Percentiles rank a stretch among this genome's conserved stretches.
Evolutionary conservation across 2,888 invertebrate genomes (phyloP).

Genomic region (Theodoxus fluviatilis): DNA sequence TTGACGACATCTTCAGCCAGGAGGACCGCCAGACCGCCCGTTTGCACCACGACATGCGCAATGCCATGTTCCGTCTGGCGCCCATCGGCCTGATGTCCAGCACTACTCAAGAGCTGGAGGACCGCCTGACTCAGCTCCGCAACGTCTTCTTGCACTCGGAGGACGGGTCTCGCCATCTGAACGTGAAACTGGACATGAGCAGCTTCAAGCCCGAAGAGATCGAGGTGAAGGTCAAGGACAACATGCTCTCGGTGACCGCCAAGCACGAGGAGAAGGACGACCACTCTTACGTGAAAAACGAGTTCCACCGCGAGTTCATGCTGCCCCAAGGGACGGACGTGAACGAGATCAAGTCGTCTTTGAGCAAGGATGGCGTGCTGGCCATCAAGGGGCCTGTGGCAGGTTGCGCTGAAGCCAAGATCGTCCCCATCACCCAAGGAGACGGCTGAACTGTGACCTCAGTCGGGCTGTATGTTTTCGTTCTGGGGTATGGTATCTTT

Average conservation of each 20-base stretch:
- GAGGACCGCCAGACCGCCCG: slow-evolving; percentile 23
- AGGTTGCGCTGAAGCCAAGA: no score
- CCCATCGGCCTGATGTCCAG: slow-evolving; percentile 1
- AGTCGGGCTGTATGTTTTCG: no score
- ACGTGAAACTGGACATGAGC: slow-evolving; percentile 80
- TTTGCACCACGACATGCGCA: slow-evolving; percentile 27
- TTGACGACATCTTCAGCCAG: slow-evolving; percentile 27
- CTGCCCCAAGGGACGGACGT: slow-evolving; percentile 96
- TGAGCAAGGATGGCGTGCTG: slow-evolving; percentile 94
- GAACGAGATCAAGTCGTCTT: slow-evolving; percentile 90
- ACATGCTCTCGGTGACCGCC: slow-evolving; percentile 89
- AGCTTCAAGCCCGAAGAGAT: slow-evolving; percentile 95
- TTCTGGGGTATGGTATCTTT: no score
- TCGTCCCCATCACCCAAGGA: no score
- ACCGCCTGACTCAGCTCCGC: slow-evolving; percentile 17
- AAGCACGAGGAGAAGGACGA: slow-evolving; percentile 98
- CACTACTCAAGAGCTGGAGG: not conserved
- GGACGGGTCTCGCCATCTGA: slow-evolving; percentile 25
- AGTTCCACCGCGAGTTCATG: slow-evolving; percentile 96
- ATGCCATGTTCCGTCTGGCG: slow-evolving; percentile 23
- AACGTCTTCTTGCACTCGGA: slow-evolving; percentile 20
- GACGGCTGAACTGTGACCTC: no score
- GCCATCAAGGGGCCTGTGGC: slow-evolving; percentile 96
- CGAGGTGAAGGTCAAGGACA: slow-evolving; percentile 97
- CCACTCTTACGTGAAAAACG: slow-evolving; percentile 94